phyloP scores from a whole-genome alignment of 1,140 invertebrate genomes.

The Caenorhabditis briggsae region DNA sequence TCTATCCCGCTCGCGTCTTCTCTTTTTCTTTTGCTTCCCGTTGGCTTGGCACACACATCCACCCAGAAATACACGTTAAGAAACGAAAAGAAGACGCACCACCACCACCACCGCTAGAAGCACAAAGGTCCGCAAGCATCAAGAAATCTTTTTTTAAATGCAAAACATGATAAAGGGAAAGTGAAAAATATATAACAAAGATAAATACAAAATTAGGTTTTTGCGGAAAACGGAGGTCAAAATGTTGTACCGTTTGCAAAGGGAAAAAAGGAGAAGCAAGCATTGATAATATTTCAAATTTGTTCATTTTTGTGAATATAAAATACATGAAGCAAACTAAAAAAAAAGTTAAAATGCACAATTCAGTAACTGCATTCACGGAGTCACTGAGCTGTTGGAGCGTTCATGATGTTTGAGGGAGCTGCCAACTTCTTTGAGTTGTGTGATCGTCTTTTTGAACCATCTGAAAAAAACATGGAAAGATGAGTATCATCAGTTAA shows the following conservation, averaged over 20 bases:
- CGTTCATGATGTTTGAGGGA: constrained; percentile 70
- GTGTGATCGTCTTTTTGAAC: constrained; percentile 75
- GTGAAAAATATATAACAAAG: background rate
- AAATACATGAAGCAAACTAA: background rate
- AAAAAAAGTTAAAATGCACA: background rate
- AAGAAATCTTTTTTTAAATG: constrained; percentile 19
- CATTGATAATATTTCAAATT: too few relatives aligned
- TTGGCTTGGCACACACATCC: background rate
- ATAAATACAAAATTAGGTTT: constrained; percentile 4
- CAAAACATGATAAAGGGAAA: background rate
- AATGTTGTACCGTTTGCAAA: too few relatives aligned
- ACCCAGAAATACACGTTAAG: background rate
- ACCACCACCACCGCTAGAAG: background rate
- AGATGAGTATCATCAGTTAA: too few relatives aligned
- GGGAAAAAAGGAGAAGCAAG: too few relatives aligned
- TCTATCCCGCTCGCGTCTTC: background rate
- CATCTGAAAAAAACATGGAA: constrained; percentile 64
- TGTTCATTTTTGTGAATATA: background rate
- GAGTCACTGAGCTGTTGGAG: constrained; percentile 61
- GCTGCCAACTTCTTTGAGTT: constrained; percentile 80
- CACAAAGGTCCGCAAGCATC: constrained; percentile 30
- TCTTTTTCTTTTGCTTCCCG: background rate
- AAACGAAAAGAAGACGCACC: background rate
- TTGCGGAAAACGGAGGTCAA: background rate
- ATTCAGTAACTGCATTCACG: background rate